A percentile compares a stretch with the other conserved stretches of the same genome.
Evolutionary conservation across 2,888 invertebrate genomes (phyloP).

Genomic region (Latrodectus hesperus): DNA sequence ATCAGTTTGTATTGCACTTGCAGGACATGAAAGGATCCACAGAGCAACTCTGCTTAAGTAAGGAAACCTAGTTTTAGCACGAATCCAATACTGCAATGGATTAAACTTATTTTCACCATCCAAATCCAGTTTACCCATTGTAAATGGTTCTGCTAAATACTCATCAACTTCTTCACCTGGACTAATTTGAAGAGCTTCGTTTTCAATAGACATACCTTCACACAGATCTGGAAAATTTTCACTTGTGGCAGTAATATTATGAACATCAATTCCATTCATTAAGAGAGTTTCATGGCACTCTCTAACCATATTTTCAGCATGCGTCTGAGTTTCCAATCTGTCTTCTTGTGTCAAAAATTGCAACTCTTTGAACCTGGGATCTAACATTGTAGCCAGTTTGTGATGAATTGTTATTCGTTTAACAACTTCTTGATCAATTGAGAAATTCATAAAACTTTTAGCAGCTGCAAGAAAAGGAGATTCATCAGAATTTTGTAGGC

Average conservation of each 20-base stretch:
- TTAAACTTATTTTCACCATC: conserved; percentile 65
- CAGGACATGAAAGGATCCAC: conserved; percentile 63
- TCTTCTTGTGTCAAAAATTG: conserved; percentile 56
- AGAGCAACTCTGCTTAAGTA: conserved; percentile 58
- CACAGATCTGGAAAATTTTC: conserved; percentile 51
- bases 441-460: conserved; percentile 60
- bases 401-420: conserved; percentile 62
- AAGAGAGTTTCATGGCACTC: conserved; percentile 55
- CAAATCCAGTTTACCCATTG: conserved; percentile 53
- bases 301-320: conserved; percentile 47
- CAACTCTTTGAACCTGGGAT: conserved; percentile 60
- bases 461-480: conserved; percentile 54
- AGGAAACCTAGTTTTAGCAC: conserved; percentile 44
- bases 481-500: conserved; percentile 58
- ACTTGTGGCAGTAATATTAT: conserved; percentile 9
- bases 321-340: conserved; percentile 29
- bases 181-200: conserved; percentile 14
- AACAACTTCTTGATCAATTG: conserved; percentile 62
- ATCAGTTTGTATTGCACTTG: conserved; percentile 52
- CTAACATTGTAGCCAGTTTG: conserved; percentile 58
- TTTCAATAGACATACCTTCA: conserved; percentile 37
- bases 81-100: conserved; percentile 61
- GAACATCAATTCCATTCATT: conserved; percentile 48
- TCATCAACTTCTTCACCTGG: conserved; percentile 59
- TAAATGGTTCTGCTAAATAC: conserved; percentile 52